Percentiles rank a stretch among this genome's conserved stretches.
phyloP scores from a whole-genome alignment of 2,797 vertebrate genomes.

The Leptatherina wallacei region DNA sequence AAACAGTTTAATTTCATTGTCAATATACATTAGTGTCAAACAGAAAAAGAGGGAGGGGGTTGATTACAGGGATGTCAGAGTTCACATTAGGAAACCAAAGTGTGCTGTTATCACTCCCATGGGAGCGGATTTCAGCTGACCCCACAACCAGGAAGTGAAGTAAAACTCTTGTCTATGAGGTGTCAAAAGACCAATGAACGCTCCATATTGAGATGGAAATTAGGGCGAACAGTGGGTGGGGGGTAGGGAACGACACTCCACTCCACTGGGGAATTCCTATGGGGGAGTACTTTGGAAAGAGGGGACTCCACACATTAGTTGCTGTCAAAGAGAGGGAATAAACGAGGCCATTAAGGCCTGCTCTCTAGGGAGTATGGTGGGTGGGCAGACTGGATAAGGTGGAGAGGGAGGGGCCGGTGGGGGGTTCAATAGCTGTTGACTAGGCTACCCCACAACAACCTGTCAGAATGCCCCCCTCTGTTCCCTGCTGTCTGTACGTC shows the following conservation, averaged over 20 bases:
- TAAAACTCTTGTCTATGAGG: conserved; percentile 78
- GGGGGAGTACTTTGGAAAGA: conserved; percentile 63
- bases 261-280: conserved; percentile 77
- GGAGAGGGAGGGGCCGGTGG: conserved; percentile 37
- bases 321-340: conserved; percentile 79
- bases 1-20: background rate
- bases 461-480: conserved; percentile 80
- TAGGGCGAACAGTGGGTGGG: conserved; percentile 67
- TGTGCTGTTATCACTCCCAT: conserved; percentile 64
- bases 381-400: conserved; percentile 75
- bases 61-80: conserved; percentile 59
- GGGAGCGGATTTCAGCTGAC: conserved; percentile 74
- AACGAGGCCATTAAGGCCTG: conserved; percentile 80
- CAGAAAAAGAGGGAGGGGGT: background rate
- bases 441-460: conserved; percentile 82
- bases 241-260: conserved; percentile 63
- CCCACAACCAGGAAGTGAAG: conserved; percentile 80
- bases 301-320: conserved; percentile 75
- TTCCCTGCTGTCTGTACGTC: conserved; percentile 57
- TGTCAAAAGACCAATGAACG: conserved; percentile 81
- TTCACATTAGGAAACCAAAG: conserved; percentile 66
- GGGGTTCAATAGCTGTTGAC: conserved; percentile 79
- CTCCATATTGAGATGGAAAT: conserved; percentile 82
- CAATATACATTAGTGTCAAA: background rate
- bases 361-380: conserved; percentile 76